phyloP scores from a whole-genome alignment of 2,797 vertebrate genomes.

The Tinamus major region DNA sequence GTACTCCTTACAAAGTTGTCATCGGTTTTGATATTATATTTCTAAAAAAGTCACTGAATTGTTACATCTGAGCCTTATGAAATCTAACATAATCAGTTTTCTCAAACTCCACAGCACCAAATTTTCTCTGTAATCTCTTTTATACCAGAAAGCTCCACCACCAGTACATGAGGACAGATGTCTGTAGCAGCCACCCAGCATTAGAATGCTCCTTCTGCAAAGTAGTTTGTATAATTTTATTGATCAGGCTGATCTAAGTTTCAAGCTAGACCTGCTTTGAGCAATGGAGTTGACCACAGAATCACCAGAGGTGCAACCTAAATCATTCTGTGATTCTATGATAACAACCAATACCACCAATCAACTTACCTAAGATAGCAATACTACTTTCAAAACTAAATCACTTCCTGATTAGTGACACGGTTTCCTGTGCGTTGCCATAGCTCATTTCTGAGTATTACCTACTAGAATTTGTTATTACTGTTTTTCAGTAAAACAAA shows the following conservation, averaged over 20 bases:
- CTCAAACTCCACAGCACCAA: no score
- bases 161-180: accelerated
- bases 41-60: neutral
- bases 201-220: neutral
- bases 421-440: neutral
- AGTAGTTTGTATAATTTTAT: neutral
- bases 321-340: neutral
- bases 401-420: neutral
- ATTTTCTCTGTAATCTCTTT: neutral
- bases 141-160: neutral
- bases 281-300: neutral
- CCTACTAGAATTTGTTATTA: neutral
- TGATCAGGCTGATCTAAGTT: neutral
- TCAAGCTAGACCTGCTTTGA: neutral
- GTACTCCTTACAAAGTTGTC: neutral
- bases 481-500: neutral
- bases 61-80: neutral
- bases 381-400: neutral
- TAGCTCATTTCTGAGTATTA: neutral
- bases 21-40: neutral
- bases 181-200: neutral
- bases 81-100: neutral
- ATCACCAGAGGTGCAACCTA: neutral
- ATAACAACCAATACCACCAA: neutral
- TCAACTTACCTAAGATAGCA: neutral